Evolutionary conservation across 2,113 vertebrate species (phyloP).

Genomic region (Gallinago media): DNA sequence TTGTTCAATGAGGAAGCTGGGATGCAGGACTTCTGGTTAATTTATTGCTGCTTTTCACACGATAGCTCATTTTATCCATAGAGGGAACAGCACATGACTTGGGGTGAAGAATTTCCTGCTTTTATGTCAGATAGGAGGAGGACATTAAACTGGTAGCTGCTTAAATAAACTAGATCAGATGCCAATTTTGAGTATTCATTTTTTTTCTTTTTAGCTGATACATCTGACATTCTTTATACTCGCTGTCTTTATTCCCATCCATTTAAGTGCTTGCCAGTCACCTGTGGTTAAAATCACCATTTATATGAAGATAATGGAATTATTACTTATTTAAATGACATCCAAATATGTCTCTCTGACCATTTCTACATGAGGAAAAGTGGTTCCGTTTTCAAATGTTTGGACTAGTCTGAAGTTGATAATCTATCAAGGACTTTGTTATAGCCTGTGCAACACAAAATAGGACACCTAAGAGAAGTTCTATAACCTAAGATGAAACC

Average conservation of each 20-base stretch:
- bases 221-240: neutral
- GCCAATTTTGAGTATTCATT: neutral
- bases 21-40: neutral
- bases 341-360: neutral
- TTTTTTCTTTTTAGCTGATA: neutral
- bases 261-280: neutral
- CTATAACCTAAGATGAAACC: neutral
- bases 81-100: neutral
- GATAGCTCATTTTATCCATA: neutral
- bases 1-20: neutral
- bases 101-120: neutral
- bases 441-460: accelerated
- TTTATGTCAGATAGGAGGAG: neutral
- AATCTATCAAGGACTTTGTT: neutral
- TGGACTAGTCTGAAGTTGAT: neutral
- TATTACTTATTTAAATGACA: neutral
- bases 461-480: neutral
- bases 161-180: neutral
- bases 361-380: neutral
- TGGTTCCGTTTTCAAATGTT: neutral
- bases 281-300: neutral
- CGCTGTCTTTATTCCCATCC: neutral
- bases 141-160: neutral
- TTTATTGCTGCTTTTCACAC: neutral
- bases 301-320: neutral